Base-by-base conservation (phyloP, 1,140 invertebrate genomes). In the Drosophila serrata region DNA sequence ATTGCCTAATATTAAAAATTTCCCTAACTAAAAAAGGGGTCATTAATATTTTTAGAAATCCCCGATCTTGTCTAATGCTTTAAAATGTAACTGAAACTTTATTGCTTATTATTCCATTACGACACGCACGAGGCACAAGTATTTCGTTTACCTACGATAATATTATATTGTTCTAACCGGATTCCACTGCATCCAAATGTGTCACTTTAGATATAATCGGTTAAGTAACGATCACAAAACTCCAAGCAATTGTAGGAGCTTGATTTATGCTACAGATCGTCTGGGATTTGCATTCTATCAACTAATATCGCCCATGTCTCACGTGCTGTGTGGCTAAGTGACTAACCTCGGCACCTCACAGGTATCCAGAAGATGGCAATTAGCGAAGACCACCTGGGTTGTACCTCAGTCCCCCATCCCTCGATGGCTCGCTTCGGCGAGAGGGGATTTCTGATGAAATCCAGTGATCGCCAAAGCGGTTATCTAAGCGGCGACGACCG, bases 361-460 rank as follows among this genome's bases (percentile, higher is more conserved):
- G 12, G 63, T 42, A 8, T 53, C 46, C n/a, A 39, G 31, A 49
- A 27, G 29, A 49, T 35, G 43, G 4, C 51, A 49, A 58, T 72
- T 70, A 70, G 35, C 35, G 31, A 6, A 29, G 22, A 31, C 17
- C 63, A 58, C 42, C 60, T 68, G 35, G 31, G 29, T 39, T 42
- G 27, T 42, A 17, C 29, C 48, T 51, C 29, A 9, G 29, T 8
- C 19, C 19, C 19, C 17, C 31, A 15, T 42, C 11, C 61, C 61
- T 63, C 27, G 4, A 6, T 5, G 61, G 35, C 56, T 59, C 24
- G 51, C 33, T 24, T 9, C 19, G 31, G 0, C 31, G 12, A 12
- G 11, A 11, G 22, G 58, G 37, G 69, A 57, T 64, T 75, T 75
- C 73, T 64, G 17, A 64, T 75, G 73, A 75, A 75, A 75, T 51